Conservation (phyloP, 2,888 invertebrate species). For the Nymphalis c-album region DNA sequence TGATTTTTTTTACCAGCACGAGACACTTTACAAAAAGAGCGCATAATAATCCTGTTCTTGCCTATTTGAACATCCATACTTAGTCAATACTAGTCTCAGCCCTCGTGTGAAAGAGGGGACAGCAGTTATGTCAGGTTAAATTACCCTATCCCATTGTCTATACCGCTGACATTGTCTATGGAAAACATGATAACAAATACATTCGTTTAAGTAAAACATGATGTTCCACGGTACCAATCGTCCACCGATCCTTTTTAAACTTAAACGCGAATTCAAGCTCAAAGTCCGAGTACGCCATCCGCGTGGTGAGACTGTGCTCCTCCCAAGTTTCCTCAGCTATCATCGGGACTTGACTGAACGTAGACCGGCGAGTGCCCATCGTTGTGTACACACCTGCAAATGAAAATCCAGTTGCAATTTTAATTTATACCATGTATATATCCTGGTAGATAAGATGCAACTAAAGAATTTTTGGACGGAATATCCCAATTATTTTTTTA, state of each 20-base stretch:
- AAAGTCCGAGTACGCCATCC: constrained; percentile 58
- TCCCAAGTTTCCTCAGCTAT: constrained; percentile 52
- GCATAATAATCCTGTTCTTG: no score
- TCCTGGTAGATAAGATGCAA: neutral
- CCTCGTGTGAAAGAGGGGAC: no score
- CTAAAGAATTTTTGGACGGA: neutral
- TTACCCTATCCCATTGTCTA: neutral
- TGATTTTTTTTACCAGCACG: no score
- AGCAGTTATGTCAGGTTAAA: neutral
- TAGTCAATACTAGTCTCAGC: no score
- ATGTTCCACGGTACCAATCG: constrained; percentile 35
- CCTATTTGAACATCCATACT: no score
- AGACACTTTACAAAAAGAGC: no score
- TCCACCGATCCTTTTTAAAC: constrained; percentile 41
- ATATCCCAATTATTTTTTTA: neutral
- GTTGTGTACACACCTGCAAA: constrained; percentile 50
- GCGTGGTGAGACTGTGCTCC: constrained; percentile 47
- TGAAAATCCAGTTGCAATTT: neutral
- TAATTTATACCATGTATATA: no score
- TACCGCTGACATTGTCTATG: no score
- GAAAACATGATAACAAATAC: no score
- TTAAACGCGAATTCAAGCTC: constrained; percentile 56
- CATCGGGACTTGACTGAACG: constrained; percentile 48
- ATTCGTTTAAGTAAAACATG: neutral
- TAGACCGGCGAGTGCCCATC: constrained; percentile 42